Conservation (phyloP, 1,140 invertebrate genomes). For the Drosophila ananassae region DNA sequence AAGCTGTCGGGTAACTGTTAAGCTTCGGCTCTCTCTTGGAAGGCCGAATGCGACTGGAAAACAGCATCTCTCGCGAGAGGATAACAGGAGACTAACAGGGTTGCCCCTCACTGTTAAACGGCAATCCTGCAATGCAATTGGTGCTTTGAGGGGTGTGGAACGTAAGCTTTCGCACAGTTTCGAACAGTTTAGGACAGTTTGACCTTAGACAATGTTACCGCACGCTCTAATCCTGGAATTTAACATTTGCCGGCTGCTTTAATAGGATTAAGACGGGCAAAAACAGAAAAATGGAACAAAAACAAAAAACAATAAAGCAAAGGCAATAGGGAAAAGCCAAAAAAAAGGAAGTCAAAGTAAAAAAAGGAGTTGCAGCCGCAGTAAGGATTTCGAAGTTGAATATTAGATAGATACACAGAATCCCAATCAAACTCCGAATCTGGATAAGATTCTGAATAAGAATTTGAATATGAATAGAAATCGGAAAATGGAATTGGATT, state of each 20-base stretch:
- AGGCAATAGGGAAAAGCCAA: background rate
- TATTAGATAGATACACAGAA: slow-evolving; percentile 42
- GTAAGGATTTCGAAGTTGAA: slow-evolving; percentile 24
- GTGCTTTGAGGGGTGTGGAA: background rate
- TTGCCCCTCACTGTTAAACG: background rate
- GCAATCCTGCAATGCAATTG: too few species aligned
- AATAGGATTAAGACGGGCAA: slow-evolving; percentile 39
- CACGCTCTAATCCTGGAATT: slow-evolving; percentile 42
- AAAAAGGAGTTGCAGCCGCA: background rate
- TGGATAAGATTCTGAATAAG: background rate
- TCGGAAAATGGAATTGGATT: too few species aligned
- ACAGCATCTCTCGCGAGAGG: background rate
- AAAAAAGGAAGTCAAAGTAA: background rate
- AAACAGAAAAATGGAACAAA: background rate
- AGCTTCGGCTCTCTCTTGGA: background rate
- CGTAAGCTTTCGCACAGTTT: slow-evolving; percentile 36
- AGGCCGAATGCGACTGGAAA: background rate
- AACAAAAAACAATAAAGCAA: background rate
- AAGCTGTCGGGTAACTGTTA: background rate
- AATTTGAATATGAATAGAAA: background rate
- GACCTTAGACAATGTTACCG: slow-evolving; percentile 48
- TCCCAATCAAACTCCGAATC: background rate
- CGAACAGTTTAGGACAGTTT: slow-evolving; percentile 19
- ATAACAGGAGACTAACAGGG: background rate
- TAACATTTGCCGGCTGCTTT: slow-evolving; percentile 39